Evolutionary conservation across 2,113 vertebrate genomes (phyloP), one percentile per base, ranked within the genome.

Genomic region (Morone saxatilis): DNA sequence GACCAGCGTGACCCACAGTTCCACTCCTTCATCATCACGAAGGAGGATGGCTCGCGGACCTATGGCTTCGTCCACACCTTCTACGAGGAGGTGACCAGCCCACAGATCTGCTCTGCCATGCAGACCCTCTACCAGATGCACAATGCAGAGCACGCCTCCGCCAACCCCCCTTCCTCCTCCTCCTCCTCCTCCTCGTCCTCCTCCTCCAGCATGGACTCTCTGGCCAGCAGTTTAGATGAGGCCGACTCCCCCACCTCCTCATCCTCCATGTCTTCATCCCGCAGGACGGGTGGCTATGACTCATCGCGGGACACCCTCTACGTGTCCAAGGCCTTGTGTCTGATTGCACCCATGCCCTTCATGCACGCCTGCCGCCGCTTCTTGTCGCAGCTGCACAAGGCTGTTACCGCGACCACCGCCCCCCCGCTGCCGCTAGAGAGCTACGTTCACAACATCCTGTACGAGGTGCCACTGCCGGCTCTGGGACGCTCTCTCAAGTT

Each of bases 41-140:
- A 96, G 25, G 97, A 98, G 92, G 97, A 99, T 0, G 97, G 97
- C 66, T 97, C 97, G 10, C 97, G 97, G 14, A 97, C 96, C 0
- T 98, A 99, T 0, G 98, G 97, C 25, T 98, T 98, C 7, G 97
- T 97, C 60, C 96, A 97, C 88, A 98, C 97, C 0, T 99, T 99
- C 90, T 99, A 95, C 0, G 98, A 99, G 89, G 97, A 98, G 93
- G 97, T 99, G 61, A 97, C 96, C 0, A 97, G 97, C 88, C 95
- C 96, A 62, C 96, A 96, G 48, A 97, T 98, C 82, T 97, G 98
- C 92, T 95, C 96, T 0, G 97, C 97, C 57, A 98, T 99, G 97
- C 97, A 98, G 89, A 97, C 97, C 0, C 96, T 99, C 10, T 96
- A 97, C 91, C 96, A 96, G 93, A 97, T 97, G 97, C 97, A 98